These are phyloP conservation scores for Coryphaenoides rupestris DNA, from an alignment of 2,113 vertebrate genomes.

Conservation along the genomic window DNA sequence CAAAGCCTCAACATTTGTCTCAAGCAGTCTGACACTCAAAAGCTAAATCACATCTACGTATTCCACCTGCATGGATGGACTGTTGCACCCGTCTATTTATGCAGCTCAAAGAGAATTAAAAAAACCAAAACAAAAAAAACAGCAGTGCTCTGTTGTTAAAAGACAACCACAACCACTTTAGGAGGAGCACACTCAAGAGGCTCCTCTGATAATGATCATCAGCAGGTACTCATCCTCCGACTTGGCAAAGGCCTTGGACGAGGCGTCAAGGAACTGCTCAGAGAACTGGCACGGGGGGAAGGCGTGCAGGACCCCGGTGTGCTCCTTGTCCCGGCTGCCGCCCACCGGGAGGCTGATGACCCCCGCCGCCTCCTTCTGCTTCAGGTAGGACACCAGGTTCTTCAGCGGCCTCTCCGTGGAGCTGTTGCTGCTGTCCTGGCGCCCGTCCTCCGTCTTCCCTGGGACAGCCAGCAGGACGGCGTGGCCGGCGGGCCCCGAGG, in stretches of 20 bases:
- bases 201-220: constrained; percentile 97
- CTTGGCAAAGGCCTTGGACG: constrained; percentile 94
- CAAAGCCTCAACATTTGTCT: constrained; percentile 9
- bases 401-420: constrained; percentile 92
- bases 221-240: constrained; percentile 98
- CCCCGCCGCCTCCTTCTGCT: constrained; percentile 98
- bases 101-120: too few species aligned
- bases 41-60: constrained; percentile 8
- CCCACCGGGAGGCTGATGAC: constrained; percentile 96
- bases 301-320: constrained; percentile 93
- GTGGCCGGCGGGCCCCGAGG: constrained; percentile 85
- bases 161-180: constrained; percentile 30
- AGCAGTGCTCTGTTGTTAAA: constrained; percentile 18
- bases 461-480: constrained; percentile 90
- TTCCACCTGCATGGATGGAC: neutral
- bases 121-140: too few species aligned
- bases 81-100: too few species aligned
- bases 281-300: constrained; percentile 98
- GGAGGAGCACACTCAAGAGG: constrained; percentile 70
- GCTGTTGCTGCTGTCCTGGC: constrained; percentile 73
- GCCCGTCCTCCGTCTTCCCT: constrained; percentile 74
- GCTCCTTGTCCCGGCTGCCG: constrained; percentile 92
- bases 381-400: constrained; percentile 98
- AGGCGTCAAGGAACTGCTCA: constrained; percentile 95
- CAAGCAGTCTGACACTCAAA: neutral